These are phyloP conservation scores for Macaria notata DNA, from an alignment of 2,888 invertebrate species.

Conservation along the genomic window DNA sequence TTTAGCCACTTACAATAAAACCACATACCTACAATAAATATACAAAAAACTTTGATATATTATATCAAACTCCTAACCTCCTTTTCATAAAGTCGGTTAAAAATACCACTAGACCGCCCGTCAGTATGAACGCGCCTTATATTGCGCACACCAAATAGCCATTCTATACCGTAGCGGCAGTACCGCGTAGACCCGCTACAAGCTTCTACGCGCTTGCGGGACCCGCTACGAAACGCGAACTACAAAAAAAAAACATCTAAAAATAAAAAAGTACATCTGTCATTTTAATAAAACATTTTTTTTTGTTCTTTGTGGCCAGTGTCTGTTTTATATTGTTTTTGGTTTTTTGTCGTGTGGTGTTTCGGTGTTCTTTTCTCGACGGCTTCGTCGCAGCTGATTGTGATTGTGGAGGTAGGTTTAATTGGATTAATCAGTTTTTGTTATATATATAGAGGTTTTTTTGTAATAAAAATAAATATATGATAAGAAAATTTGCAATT, in stretches of 20 bases:
- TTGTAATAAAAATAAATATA: no score
- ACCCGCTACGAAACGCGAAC: slow-evolving; percentile 46
- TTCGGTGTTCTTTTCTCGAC: slow-evolving; percentile 33
- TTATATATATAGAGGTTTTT: no score
- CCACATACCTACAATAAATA: no score
- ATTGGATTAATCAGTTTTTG: slow-evolving; percentile 39
- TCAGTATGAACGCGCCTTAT: slow-evolving; percentile 40
- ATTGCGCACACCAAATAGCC: slow-evolving; percentile 47
- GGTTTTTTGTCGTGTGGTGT: slow-evolving; percentile 38
- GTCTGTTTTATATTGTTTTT: background rate
- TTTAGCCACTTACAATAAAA: no score
- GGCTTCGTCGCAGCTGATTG: slow-evolving; percentile 20
- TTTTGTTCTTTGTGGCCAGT: slow-evolving; percentile 12
- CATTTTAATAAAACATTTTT: background rate
- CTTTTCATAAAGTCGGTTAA: no score
- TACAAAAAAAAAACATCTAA: slow-evolving; percentile 16
- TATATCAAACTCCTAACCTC: no score
- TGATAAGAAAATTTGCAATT: no score
- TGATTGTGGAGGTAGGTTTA: slow-evolving; percentile 38
- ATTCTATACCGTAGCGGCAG: slow-evolving; percentile 48
- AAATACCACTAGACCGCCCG: slow-evolving; percentile 13
- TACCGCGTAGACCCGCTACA: slow-evolving; percentile 55
- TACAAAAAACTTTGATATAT: no score
- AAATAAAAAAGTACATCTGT: slow-evolving; percentile 1
- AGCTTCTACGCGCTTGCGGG: slow-evolving; percentile 45